phyloP scores from a whole-genome alignment of 1,140 invertebrate species.

The Drosophila fuyamai region DNA sequence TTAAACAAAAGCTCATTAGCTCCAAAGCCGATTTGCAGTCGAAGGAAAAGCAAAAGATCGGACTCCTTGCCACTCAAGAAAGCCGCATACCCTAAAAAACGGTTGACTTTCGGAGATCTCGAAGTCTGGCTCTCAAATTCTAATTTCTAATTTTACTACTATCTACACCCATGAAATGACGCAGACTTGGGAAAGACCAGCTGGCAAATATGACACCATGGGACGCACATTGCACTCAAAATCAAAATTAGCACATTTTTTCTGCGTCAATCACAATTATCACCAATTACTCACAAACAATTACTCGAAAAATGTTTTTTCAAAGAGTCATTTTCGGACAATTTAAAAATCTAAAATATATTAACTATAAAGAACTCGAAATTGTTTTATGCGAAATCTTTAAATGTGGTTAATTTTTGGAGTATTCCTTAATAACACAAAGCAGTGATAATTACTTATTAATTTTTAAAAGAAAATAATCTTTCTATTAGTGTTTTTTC shows the following conservation, averaged over 20 bases:
- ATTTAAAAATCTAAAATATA: no score
- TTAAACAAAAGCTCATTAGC: constrained; percentile 80
- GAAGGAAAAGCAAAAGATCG: constrained; percentile 34
- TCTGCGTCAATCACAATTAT: background rate
- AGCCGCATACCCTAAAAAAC: constrained; percentile 1
- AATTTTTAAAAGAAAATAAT: no score
- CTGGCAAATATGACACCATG: background rate
- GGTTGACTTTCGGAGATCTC: background rate
- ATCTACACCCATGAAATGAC: background rate
- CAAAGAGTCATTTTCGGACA: no score
- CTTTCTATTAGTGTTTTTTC: no score
- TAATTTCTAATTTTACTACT: background rate
- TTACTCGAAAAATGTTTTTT: background rate
- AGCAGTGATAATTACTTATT: no score
- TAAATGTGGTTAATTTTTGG: no score
- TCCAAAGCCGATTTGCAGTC: constrained; percentile 50
- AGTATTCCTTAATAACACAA: no score
- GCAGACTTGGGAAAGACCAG: background rate
- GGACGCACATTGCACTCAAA: background rate
- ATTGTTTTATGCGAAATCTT: no score
- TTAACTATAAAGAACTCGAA: no score
- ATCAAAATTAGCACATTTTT: background rate
- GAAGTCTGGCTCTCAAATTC: background rate
- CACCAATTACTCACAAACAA: background rate
- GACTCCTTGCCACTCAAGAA: constrained; percentile 15